Conservation (phyloP, 2,888 invertebrate genomes). For the Plagiodera versicolora region DNA sequence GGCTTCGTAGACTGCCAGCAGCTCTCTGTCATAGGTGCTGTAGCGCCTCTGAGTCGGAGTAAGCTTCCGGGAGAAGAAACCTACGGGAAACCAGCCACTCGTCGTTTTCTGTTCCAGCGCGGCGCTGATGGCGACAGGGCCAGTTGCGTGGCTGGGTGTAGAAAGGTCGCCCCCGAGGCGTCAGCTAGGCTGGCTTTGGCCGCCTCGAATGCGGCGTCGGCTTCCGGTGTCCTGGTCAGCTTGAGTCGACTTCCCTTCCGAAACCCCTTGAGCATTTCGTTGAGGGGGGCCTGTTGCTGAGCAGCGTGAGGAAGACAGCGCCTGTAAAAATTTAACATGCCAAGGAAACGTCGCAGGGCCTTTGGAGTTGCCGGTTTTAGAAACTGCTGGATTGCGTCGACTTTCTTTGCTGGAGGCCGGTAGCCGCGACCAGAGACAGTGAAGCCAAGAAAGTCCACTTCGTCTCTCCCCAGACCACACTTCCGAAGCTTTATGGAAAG, state of each 20-base stretch:
- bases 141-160: too few relatives aligned
- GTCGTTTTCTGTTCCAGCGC: slow-evolving; percentile 44
- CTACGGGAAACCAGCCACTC: slow-evolving; percentile 42
- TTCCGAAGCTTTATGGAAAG: slow-evolving; percentile 42
- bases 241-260: too few relatives aligned
- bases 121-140: slow-evolving; percentile 42
- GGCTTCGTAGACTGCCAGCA: slow-evolving; percentile 16
- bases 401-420: background rate
- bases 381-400: slow-evolving; percentile 4
- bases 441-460: slow-evolving; percentile 41
- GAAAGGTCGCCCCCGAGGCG: too few relatives aligned
- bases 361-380: slow-evolving; percentile 14
- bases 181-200: too few relatives aligned
- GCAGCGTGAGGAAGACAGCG: slow-evolving; percentile 12
- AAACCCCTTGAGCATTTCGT: slow-evolving; percentile 7
- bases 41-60: slow-evolving; percentile 44
- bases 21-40: slow-evolving; percentile 40
- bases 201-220: too few relatives aligned
- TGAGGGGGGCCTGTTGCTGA: background rate
- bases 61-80: slow-evolving; percentile 48
- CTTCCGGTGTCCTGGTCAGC: too few relatives aligned
- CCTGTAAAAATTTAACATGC: slow-evolving; percentile 19
- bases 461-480: slow-evolving; percentile 37
- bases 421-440: slow-evolving; percentile 20
- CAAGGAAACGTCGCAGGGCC: slow-evolving; percentile 16